Base-by-base conservation (phyloP, 2,888 invertebrate species). In the Spisula subtruncata region DNA sequence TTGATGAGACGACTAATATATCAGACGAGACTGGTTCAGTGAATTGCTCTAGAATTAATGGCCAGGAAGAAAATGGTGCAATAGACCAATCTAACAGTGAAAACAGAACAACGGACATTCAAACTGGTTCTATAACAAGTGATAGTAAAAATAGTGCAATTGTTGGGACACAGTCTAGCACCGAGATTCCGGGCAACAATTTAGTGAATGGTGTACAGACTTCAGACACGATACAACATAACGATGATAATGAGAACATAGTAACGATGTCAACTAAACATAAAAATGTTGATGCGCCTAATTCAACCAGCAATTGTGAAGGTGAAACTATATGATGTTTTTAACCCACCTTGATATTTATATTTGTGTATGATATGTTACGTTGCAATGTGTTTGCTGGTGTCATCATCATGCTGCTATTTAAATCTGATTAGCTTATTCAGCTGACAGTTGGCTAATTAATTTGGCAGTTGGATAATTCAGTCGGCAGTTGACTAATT, bases 11-110 rank as follows among this genome's bases (percentile, higher is more conserved):
- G 12, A 46, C 75, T 56, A 82, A 66, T 86, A 84, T n/a, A 35
- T 56, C 54, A 25, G 46, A 75, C 60, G 80, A 66, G 46, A 29
- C 41, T 48, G 66, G 66, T 60, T 35, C 79, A 48, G 60, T 60
- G 16, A 83, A 60, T 54, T 71, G 25, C 14, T 86, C 86, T 46
- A 66, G 32, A 48, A 20, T 81, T 32, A 56, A 25, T 79, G 81
- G 66, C 66, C 48, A 56, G 25, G 84, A 48, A 35, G 86, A 89
- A 60, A 20, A 60, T 51, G 83, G 90, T 90, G 90, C 90, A 90
- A 90, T 90, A 90, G 81, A 85, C 85, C 71, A 85, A 82, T 85
- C 88, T 79, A 87, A 56, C 60, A 79, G 71, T 86, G 89, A 83
- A 71, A 83, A 29, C 71, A 85, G 71, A 60, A 82, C 46, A 75